A percentile compares a stretch with the other conserved stretches of the same genome.
These are phyloP conservation scores for Lepetodrilus schrolli DNA, from an alignment of 2,888 invertebrate species.

Conservation along the genomic window DNA sequence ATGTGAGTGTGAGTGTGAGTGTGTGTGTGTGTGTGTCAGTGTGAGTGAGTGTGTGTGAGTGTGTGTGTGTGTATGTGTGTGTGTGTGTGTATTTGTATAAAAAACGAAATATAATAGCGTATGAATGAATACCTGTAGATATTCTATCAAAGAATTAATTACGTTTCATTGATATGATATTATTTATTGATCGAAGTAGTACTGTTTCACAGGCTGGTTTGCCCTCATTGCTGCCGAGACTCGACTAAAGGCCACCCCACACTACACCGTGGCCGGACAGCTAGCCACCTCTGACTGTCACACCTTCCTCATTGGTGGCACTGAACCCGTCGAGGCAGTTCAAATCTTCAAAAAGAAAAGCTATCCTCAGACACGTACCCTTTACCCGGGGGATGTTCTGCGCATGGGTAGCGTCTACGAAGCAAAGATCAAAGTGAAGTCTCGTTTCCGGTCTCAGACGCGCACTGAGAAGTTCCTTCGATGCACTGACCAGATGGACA, in stretches of 20 bases:
- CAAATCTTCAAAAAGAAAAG: conserved; percentile 5
- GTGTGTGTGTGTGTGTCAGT: too few relatives aligned
- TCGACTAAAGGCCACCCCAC: conserved; percentile 54
- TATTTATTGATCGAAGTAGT: too few relatives aligned
- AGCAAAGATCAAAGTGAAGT: conserved; percentile 42
- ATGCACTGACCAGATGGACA: conserved; percentile 59
- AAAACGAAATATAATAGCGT: too few relatives aligned
- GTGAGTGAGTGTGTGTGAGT: too few relatives aligned
- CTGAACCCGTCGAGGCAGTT: conserved; percentile 45
- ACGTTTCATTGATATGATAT: too few relatives aligned
- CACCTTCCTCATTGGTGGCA: conserved; percentile 61
- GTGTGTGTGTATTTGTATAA: too few relatives aligned
- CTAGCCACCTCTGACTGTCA: conserved; percentile 55
- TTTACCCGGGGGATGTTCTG: conserved; percentile 60
- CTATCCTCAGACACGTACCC: conserved; percentile 33
- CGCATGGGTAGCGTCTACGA: conserved; percentile 55
- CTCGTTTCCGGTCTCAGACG: neutral
- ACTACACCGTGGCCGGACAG: conserved; percentile 53
- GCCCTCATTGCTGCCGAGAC: conserved; percentile 50
- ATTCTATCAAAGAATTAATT: too few relatives aligned
- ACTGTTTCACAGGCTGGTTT: conserved; percentile 67
- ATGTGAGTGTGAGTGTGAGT: too few relatives aligned
- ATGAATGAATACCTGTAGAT: too few relatives aligned
- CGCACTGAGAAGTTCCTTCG: conserved; percentile 45
- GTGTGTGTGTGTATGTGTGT: too few relatives aligned